Percentiles rank a stretch among this genome's conserved stretches.
These are phyloP conservation scores for Syngnathus acus DNA, from an alignment of 2,797 vertebrate species.

Conservation along the genomic window DNA sequence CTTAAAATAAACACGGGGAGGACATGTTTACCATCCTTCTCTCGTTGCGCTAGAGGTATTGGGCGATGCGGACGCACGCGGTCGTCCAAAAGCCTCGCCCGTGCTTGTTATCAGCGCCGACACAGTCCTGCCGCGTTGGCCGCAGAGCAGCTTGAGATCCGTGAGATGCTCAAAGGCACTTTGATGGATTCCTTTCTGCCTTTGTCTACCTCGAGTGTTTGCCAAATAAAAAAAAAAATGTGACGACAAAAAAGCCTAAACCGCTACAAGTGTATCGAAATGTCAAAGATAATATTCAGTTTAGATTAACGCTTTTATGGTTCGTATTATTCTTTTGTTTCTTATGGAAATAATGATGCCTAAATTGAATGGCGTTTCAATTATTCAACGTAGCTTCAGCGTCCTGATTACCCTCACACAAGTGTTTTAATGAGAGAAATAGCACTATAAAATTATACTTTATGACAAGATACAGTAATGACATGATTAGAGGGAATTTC, in stretches of 20 bases:
- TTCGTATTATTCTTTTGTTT: too few relatives aligned
- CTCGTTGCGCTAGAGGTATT: not conserved
- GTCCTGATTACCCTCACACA: too few relatives aligned
- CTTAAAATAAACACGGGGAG: constrained; percentile 1
- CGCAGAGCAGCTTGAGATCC: constrained; percentile 5
- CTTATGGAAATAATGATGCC: too few relatives aligned
- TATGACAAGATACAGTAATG: too few relatives aligned
- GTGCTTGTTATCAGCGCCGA: not conserved
- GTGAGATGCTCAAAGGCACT: constrained; percentile 9
- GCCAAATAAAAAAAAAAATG: not conserved
- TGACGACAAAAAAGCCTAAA: not conserved
- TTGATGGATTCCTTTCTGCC: not conserved
- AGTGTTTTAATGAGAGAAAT: too few relatives aligned
- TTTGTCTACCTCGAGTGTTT: not conserved
- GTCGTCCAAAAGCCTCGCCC: not conserved
- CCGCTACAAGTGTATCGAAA: too few relatives aligned
- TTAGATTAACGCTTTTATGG: too few relatives aligned
- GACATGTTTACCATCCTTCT: not conserved
- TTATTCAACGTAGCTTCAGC: too few relatives aligned
- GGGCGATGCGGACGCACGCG: not conserved
- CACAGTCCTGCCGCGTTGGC: not conserved
- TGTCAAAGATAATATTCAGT: too few relatives aligned
- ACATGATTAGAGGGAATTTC: too few relatives aligned
- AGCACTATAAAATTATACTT: too few relatives aligned
- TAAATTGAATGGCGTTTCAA: too few relatives aligned